Percentiles rank a stretch among this genome's conserved stretches.
These are phyloP conservation scores for Staurois parvus DNA, from an alignment of 2,797 vertebrate species.

Conservation along the genomic window DNA sequence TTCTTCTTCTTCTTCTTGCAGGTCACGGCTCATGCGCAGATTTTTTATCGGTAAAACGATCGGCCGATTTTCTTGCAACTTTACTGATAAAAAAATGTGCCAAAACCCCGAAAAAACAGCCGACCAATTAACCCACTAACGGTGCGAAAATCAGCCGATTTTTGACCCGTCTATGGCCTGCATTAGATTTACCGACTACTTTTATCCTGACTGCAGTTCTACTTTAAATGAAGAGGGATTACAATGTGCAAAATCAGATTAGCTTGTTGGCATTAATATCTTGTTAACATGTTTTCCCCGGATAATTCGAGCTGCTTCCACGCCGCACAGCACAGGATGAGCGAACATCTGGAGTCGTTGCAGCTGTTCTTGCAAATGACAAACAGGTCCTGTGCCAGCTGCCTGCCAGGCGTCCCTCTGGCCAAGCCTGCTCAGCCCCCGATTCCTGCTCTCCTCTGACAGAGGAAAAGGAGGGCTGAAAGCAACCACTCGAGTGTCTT, in stretches of 20 bases:
- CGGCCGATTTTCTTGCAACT: too few relatives aligned
- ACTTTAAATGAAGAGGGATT: neutral
- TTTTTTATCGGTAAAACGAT: too few relatives aligned
- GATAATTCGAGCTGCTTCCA: neutral
- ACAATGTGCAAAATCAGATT: neutral
- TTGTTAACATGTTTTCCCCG: neutral
- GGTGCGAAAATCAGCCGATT: too few relatives aligned
- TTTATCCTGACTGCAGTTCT: neutral
- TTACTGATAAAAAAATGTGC: too few relatives aligned
- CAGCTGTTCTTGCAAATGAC: slow-evolving; percentile 25
- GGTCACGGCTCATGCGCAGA: too few relatives aligned
- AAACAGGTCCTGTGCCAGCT: slow-evolving; percentile 31
- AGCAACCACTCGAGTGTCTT: neutral
- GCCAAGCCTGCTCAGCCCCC: too few relatives aligned
- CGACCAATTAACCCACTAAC: too few relatives aligned
- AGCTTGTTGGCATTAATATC: neutral
- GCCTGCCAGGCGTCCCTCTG: neutral
- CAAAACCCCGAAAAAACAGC: too few relatives aligned
- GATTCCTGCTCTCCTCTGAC: too few relatives aligned
- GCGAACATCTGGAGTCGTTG: slow-evolving; percentile 17
- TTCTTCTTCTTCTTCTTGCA: too few relatives aligned
- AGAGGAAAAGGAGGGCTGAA: neutral
- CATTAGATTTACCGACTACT: neutral
- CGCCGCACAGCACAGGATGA: neutral
- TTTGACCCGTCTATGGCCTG: too few relatives aligned